Base-by-base conservation (phyloP, 2,113 vertebrate genomes). In the Myotis brandtii region DNA sequence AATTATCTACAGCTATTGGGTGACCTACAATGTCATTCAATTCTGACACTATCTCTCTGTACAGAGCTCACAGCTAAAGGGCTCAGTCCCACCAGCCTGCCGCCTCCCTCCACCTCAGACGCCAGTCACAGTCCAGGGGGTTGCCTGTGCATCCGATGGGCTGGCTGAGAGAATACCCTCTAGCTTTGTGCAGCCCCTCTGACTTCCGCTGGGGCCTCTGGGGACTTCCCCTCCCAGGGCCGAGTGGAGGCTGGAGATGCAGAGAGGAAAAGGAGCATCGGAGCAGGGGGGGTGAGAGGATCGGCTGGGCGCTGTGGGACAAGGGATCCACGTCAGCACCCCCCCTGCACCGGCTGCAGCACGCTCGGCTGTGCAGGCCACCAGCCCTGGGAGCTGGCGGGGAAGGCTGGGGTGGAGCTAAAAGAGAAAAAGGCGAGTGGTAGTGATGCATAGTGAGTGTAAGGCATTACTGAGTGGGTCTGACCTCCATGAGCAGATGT, bases 321-420 rank as follows among this genome's bases (percentile, higher is more conserved):
- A 37, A 0, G 11, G 77, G 43, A 30, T 27, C n/a, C 79, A 10
- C 0, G 0, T 3, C 25, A 30, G 46, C 18, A 0, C 50, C 12
- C 1, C 3, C 48, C 69, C 69, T 0, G 30, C 13, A 30, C 9
- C 0, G 5, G 50, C 62, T 43, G 9, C 40, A 50, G 62, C 62
- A 48, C 9, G 37, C 93, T 56, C 1, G 0, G 50, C 48, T 11
- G 5, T 10, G 5, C 54, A 23, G 48, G 56, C 3, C 17, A 17
- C 67, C 79, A 25, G 46, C n/a, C 17, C 75, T 0, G 37, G 11
- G 25, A 59, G 11, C 6, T 54, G 13, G 3, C 0, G 6, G 25
- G 64, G 37, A 48, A 21, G 13, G 18, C 7, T 56, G 46, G 23
- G 12, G 17, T 9, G 23, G 46, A 56, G 66, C 21, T 10, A 8